Conservation (phyloP, 2,797 vertebrate genomes). For the Perodicticus potto region DNA sequence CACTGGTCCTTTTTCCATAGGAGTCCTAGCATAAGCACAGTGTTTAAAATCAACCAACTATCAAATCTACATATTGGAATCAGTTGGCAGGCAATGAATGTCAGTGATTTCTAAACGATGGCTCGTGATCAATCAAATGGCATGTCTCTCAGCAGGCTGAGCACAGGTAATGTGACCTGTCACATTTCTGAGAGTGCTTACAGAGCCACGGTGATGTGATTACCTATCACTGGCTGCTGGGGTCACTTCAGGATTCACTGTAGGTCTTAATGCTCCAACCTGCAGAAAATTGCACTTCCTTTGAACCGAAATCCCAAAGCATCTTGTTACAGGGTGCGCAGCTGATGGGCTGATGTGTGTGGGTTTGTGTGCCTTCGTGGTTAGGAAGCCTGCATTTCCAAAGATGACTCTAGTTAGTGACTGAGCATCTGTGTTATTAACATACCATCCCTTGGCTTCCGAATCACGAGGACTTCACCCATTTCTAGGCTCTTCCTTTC, state of each 20-base stretch:
- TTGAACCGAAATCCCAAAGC: background rate
- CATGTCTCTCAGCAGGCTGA: background rate
- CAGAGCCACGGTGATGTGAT: background rate
- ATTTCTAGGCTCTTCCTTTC: constrained; percentile 51
- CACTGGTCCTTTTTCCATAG: background rate
- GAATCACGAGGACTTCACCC: background rate
- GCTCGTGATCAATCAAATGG: background rate
- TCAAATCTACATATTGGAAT: background rate
- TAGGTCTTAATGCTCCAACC: background rate
- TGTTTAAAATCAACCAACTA: background rate
- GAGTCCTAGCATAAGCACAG: background rate
- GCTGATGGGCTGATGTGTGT: background rate
- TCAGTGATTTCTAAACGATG: background rate
- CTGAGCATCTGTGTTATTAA: constrained; percentile 17
- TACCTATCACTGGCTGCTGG: background rate
- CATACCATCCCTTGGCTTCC: background rate
- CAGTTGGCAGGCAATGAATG: background rate
- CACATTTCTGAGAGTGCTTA: background rate
- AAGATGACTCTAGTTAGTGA: background rate
- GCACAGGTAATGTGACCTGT: background rate
- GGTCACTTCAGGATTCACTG: background rate
- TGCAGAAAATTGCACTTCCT: background rate
- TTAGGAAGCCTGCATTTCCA: background rate
- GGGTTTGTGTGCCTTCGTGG: background rate
- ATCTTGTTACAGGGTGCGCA: background rate